Conservation (phyloP, 2,113 vertebrate genomes). For the Pungitius pungitius region DNA sequence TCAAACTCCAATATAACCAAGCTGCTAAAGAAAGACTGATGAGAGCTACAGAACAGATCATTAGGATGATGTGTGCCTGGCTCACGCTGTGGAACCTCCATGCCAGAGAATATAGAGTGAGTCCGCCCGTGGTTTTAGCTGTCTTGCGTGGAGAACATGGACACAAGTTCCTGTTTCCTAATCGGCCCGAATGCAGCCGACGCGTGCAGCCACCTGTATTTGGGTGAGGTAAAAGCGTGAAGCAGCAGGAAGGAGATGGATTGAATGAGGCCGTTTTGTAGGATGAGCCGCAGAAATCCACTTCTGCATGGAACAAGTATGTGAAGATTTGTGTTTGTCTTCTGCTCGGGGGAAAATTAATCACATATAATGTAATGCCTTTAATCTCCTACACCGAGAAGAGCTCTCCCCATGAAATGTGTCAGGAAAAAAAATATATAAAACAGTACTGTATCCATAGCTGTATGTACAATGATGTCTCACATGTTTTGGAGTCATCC, state of each 20-base stretch:
- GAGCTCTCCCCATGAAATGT: not conserved
- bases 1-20: slow-evolving; percentile 24
- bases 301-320: not conserved
- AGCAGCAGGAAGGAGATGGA: not conserved
- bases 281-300: slow-evolving; percentile 3
- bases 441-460: not conserved
- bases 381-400: not conserved
- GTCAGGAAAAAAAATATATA: not conserved
- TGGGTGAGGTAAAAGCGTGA: not conserved
- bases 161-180: not conserved
- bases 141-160: not conserved
- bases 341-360: slow-evolving; percentile 21
- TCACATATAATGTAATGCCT: slow-evolving; percentile 22
- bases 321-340: slow-evolving; percentile 1
- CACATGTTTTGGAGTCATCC: not conserved
- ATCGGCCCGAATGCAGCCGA: not conserved
- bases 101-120: slow-evolving; percentile 3
- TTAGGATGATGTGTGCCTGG: slow-evolving; percentile 18
- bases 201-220: not conserved
- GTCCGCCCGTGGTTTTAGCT: not conserved
- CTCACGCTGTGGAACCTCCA: slow-evolving; percentile 3
- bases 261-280: not conserved
- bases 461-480: not conserved
- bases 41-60: slow-evolving; percentile 38
- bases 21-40: slow-evolving; percentile 41